Conservation (phyloP, 2,797 vertebrate genomes). For the Taenioides sp. region DNA sequence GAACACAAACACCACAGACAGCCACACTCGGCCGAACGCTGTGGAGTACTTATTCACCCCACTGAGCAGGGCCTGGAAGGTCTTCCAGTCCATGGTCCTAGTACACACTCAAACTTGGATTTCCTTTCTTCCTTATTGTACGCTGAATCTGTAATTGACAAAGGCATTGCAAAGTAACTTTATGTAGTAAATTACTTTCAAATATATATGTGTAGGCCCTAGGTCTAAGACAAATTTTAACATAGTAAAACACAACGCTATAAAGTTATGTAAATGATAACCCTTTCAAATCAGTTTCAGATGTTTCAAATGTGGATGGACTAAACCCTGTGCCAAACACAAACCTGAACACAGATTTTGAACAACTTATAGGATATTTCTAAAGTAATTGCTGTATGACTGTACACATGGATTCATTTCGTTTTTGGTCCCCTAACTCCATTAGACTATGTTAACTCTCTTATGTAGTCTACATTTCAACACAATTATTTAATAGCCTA, state of each 20-base stretch:
- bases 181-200: not conserved
- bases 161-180: conserved; percentile 9
- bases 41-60: conserved; percentile 98
- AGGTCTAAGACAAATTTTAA: not conserved
- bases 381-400: too few relatives aligned
- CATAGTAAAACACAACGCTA: not conserved
- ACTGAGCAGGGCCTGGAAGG: conserved; percentile 87
- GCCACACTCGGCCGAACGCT: conserved; percentile 92
- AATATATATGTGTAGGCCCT: not conserved
- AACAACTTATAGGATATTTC: too few relatives aligned
- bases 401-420: too few relatives aligned
- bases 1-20: conserved; percentile 96
- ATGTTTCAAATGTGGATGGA: too few relatives aligned
- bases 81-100: conserved; percentile 94
- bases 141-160: conserved; percentile 45
- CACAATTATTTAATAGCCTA: too few relatives aligned
- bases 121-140: conserved; percentile 9
- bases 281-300: too few relatives aligned
- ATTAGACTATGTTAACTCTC: too few relatives aligned
- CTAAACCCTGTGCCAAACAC: too few relatives aligned
- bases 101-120: conserved; percentile 31
- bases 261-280: not conserved
- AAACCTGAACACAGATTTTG: too few relatives aligned
- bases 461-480: too few relatives aligned
- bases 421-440: too few relatives aligned